These are phyloP conservation scores for Motacilla tschutschensis DNA, from an alignment of 2,113 vertebrate species.

Conservation along the genomic window DNA sequence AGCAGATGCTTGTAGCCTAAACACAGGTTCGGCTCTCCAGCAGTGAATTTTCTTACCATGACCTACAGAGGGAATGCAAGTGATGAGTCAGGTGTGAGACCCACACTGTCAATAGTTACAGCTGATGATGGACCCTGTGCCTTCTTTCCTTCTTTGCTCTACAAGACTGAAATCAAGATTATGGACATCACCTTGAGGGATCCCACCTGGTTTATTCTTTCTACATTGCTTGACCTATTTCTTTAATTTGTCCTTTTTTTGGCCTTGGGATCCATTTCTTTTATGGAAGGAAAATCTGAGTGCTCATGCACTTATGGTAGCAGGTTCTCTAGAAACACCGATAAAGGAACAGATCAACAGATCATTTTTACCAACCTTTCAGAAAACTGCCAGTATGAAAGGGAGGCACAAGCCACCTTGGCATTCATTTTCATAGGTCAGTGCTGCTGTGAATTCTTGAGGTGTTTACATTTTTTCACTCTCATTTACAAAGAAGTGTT, in stretches of 20 bases:
- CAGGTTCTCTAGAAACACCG: not conserved
- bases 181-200: not conserved
- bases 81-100: not conserved
- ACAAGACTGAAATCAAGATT: not conserved
- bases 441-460: not conserved
- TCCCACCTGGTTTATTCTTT: not conserved
- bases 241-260: not conserved
- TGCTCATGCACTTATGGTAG: not conserved
- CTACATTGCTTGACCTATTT: not conserved
- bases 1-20: not conserved
- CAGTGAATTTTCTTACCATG: not conserved
- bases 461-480: not conserved
- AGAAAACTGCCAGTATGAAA: not conserved
- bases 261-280: not conserved
- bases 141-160: not conserved
- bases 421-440: not conserved
- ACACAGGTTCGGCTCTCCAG: not conserved
- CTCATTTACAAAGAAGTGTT: not conserved
- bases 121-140: accelerated
- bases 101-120: not conserved
- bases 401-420: not conserved
- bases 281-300: not conserved
- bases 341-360: not conserved
- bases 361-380: not conserved
- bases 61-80: not conserved